Percentiles rank a stretch among this genome's conserved stretches.
phyloP scores from a whole-genome alignment of 2,888 invertebrate species.

The Aelia acuminata region DNA sequence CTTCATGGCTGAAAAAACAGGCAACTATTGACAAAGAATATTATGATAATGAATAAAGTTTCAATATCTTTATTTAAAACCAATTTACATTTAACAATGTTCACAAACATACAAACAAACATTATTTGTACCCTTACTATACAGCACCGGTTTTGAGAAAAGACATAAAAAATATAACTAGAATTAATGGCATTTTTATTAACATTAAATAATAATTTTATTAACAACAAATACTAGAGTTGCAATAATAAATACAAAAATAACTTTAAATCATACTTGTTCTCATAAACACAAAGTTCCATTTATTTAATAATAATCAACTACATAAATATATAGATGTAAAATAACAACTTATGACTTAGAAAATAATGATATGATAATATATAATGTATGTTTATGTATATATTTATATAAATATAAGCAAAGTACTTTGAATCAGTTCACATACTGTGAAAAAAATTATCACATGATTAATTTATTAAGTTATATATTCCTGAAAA shows the following conservation, averaged over 20 bases:
- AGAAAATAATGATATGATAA: conserved; percentile 59
- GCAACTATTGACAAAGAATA: background rate
- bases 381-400: background rate
- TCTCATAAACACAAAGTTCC: background rate
- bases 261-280: conserved; percentile 37
- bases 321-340: conserved; percentile 30
- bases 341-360: conserved; percentile 57
- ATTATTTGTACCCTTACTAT: conserved; percentile 47
- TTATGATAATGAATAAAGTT: background rate
- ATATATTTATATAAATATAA: conserved; percentile 50
- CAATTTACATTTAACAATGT: conserved; percentile 50
- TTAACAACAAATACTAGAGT: conserved; percentile 22
- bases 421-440: conserved; percentile 56
- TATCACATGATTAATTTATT: conserved; percentile 52
- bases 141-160: conserved; percentile 53
- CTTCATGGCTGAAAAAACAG: background rate
- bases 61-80: conserved; percentile 53
- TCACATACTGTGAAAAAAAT: conserved; percentile 55
- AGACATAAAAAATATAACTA: conserved; percentile 47
- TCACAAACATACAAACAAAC: conserved; percentile 51
- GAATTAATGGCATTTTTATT: conserved; percentile 49
- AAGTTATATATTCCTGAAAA: conserved; percentile 37
- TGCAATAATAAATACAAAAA: conserved; percentile 51
- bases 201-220: conserved; percentile 44
- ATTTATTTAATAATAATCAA: conserved; percentile 12